Percentiles rank a stretch among this genome's conserved stretches.
phyloP scores from a whole-genome alignment of 2,888 invertebrate genomes.

The Xestia ashworthii region DNA sequence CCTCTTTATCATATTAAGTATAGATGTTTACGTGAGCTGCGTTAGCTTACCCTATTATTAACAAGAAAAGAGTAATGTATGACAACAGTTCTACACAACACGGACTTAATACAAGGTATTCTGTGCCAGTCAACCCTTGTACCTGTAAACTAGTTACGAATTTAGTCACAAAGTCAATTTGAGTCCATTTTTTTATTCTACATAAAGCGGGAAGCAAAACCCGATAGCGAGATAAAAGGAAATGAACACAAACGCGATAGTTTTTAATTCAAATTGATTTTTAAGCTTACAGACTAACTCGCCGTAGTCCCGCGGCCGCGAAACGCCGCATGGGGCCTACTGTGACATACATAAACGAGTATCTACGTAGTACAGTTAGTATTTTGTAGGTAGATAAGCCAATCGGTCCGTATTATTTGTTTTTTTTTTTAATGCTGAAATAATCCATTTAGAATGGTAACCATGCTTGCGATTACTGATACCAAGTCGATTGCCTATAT shows the following conservation, averaged over 20 bases:
- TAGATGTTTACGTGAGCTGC: no score
- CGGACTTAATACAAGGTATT: neutral
- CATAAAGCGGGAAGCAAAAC: neutral
- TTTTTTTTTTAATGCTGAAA: neutral
- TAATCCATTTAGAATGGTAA: neutral
- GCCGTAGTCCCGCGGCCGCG: neutral
- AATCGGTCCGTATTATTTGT: neutral
- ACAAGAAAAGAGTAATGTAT: neutral
- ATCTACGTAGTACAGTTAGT: neutral
- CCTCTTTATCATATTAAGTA: no score
- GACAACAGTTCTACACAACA: neutral
- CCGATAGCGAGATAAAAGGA: neutral
- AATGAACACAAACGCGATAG: slow-evolving; percentile 11
- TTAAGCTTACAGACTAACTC: slow-evolving; percentile 41
- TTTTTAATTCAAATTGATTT: slow-evolving; percentile 54
- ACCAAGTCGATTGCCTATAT: neutral
- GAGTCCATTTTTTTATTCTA: neutral
- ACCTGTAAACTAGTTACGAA: neutral
- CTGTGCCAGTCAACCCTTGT: neutral
- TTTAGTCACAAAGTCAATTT: neutral
- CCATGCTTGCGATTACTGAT: neutral
- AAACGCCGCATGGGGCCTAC: neutral
- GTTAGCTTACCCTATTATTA: neutral
- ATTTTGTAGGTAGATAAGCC: neutral
- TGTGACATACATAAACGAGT: neutral